Conservation (phyloP, 2,888 invertebrate species). For the Stenoptilia bipunctidactyla region DNA sequence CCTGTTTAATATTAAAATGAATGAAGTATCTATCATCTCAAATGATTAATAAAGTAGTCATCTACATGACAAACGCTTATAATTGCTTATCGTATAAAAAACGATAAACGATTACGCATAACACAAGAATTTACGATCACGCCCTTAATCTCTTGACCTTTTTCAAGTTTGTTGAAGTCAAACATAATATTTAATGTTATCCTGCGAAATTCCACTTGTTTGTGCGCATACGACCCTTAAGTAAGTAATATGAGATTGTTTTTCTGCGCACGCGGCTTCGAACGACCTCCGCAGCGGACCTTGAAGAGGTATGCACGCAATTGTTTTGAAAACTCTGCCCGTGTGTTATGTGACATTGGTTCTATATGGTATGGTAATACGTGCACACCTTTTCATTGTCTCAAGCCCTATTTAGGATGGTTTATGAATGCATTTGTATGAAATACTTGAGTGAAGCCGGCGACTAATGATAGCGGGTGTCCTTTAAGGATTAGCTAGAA, state of each 20-base stretch:
- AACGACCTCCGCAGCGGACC: conserved; percentile 12
- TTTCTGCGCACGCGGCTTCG: conserved; percentile 5
- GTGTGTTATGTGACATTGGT: background rate
- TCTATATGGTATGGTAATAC: background rate
- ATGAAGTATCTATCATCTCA: too few species aligned
- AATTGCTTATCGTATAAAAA: background rate
- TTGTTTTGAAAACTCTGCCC: conserved; percentile 3
- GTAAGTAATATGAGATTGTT: conserved; percentile 11
- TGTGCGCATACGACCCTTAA: background rate
- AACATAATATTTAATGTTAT: background rate
- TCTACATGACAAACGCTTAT: too few species aligned
- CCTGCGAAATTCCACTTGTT: background rate
- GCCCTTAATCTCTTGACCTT: conserved; percentile 1
- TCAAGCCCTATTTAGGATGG: background rate
- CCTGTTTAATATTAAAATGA: too few species aligned
- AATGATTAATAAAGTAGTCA: too few species aligned
- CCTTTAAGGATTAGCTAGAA: too few species aligned
- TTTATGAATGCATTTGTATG: background rate
- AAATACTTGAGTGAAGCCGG: too few species aligned
- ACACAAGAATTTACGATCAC: background rate
- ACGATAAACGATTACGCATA: background rate
- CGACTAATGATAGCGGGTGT: too few species aligned
- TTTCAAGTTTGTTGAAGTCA: background rate
- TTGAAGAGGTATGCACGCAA: conserved; percentile 8
- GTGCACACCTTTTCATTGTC: background rate